Conservation (phyloP, 2,888 invertebrate species). For the Nomada flava region DNA sequence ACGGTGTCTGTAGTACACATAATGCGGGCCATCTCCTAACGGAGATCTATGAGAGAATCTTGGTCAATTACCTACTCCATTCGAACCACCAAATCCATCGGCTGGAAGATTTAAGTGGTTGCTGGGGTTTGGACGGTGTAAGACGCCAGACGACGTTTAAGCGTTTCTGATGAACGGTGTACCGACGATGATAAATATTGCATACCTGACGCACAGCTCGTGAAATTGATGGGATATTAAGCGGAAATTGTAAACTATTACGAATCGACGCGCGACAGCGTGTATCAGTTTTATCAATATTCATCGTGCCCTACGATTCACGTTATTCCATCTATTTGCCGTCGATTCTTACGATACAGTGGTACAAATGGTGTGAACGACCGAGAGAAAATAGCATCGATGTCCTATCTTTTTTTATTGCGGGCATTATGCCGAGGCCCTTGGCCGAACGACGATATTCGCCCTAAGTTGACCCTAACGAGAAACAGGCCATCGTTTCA, state of each 20-base stretch:
- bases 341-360: not conserved
- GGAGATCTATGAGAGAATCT: constrained; percentile 72
- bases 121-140: constrained; percentile 49
- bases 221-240: constrained; percentile 10
- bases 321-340: not conserved
- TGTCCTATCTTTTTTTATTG: not conserved
- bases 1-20: constrained; percentile 51
- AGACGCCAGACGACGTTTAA: constrained; percentile 40
- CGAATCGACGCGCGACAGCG: not conserved
- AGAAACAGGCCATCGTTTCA: constrained; percentile 51
- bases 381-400: not conserved
- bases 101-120: constrained; percentile 62
- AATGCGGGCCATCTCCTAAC: constrained; percentile 66
- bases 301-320: not conserved
- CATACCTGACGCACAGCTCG: not conserved
- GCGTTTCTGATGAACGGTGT: constrained; percentile 19
- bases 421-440: constrained; percentile 18
- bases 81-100: constrained; percentile 60
- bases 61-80: constrained; percentile 71
- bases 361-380: not conserved
- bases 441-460: constrained; percentile 44
- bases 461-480: constrained; percentile 62
- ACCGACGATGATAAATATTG: constrained; percentile 39
- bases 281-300: not conserved
- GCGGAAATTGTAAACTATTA: constrained; percentile 2